These are phyloP conservation scores for Chloroclystis v-ata DNA, from an alignment of 2,888 invertebrate genomes.

Conservation along the genomic window DNA sequence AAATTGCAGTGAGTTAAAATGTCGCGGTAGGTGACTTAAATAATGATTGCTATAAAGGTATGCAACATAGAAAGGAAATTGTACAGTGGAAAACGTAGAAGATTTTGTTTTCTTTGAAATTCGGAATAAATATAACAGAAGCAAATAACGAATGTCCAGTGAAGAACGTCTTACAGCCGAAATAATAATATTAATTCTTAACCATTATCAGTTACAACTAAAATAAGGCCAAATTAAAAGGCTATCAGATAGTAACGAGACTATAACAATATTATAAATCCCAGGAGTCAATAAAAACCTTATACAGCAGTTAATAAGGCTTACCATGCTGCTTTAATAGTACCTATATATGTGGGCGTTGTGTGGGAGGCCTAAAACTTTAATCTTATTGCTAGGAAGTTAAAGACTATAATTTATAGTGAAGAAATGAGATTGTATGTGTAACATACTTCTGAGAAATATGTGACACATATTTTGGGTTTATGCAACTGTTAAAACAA, in stretches of 20 bases:
- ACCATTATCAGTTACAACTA: too few relatives aligned
- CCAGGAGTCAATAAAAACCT: constrained; percentile 9
- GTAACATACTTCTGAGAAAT: constrained; percentile 18
- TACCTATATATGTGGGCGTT: constrained; percentile 13
- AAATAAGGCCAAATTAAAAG: neutral
- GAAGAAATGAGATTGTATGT: neutral
- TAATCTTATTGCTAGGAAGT: constrained; percentile 9
- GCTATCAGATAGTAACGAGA: neutral
- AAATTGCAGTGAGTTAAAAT: neutral
- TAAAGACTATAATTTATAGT: constrained; percentile 12
- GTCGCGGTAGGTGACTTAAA: neutral
- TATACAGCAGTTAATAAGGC: constrained; percentile 13
- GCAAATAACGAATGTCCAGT: too few relatives aligned
- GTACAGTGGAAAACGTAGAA: neutral
- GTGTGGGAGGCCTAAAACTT: constrained; percentile 11
- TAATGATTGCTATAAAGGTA: neutral
- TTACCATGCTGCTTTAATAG: constrained; percentile 4
- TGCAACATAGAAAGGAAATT: neutral
- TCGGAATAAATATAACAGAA: too few relatives aligned
- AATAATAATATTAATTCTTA: too few relatives aligned
- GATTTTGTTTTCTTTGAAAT: neutral
- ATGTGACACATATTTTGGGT: constrained; percentile 17
- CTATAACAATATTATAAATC: constrained; percentile 5
- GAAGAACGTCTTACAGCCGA: too few relatives aligned
- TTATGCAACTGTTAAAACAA: constrained; percentile 10